phyloP scores from a whole-genome alignment of 2,113 vertebrate genomes.

The Pontoporia blainvillei region DNA sequence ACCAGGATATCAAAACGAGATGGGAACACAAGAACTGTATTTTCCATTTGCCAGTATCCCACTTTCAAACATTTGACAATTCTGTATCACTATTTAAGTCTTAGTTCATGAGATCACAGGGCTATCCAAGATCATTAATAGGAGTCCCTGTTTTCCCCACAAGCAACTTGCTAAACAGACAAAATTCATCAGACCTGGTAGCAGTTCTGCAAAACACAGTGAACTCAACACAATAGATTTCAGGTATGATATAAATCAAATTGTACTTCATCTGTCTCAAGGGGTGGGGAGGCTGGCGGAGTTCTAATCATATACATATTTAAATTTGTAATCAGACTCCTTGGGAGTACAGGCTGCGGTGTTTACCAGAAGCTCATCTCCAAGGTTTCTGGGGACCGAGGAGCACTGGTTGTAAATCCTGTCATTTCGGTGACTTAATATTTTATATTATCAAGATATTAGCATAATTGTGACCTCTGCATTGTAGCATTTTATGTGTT shows the following conservation, averaged over 20 bases:
- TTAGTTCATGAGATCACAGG: constrained; percentile 1
- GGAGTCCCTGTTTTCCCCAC: not conserved
- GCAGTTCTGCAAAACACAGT: not conserved
- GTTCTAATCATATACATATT: constrained; percentile 80
- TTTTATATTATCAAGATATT: constrained; percentile 82
- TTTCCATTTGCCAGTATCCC: not conserved
- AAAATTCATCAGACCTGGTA: constrained; percentile 61
- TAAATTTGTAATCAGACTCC: constrained; percentile 82
- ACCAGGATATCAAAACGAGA: not conserved
- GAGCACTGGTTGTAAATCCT: constrained; percentile 80
- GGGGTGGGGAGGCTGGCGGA: constrained; percentile 71
- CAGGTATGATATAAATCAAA: constrained; percentile 75
- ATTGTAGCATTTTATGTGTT: constrained; percentile 81
- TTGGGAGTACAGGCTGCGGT: constrained; percentile 71
- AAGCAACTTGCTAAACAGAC: constrained; percentile 46
- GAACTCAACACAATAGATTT: constrained; percentile 52
- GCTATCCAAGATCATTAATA: constrained; percentile 6
- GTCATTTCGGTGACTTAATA: constrained; percentile 84
- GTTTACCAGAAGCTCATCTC: constrained; percentile 78
- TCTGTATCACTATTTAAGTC: not conserved
- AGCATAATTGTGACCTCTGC: constrained; percentile 83
- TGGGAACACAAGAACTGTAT: not conserved
- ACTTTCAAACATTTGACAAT: constrained; percentile 7
- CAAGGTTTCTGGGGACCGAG: constrained; percentile 76
- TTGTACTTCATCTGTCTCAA: constrained; percentile 76